Base-by-base conservation (phyloP, 2,797 vertebrate species). In the Galaxias olidus region DNA sequence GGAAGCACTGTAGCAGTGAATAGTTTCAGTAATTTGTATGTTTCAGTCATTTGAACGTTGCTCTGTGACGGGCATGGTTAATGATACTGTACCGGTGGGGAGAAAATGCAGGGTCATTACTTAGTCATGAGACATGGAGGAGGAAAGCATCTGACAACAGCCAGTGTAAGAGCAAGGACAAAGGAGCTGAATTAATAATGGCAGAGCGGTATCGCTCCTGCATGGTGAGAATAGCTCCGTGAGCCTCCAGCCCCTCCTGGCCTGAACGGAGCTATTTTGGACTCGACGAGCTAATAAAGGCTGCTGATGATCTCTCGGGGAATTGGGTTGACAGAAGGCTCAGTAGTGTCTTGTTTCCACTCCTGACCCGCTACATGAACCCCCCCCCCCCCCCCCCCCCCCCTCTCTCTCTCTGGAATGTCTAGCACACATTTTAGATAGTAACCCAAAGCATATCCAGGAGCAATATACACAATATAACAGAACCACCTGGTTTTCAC, bases 241-340 rank as follows among this genome's bases (percentile, higher is more conserved):
- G 8, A 8, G 42, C 52, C 42, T 63, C 51, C 60, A 63, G 63
- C 54, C 70, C 45, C 42, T 42, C 50, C 50, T 45, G 51, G 19
- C 51, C 62, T 55, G 50, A 64, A 54, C 41, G 65, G 55, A 30
- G 75, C 72, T 66, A 66, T 45, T 71, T 86, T 72, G 40, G 10
- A 4, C 46, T 48, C 9, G 3, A 66, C 61, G 63, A 60, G 69
- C 69, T 48, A 30, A 9, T 46, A 9, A 12, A 6, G 42, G 46
- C 47, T 47, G 14, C 11, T 19, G 48, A 49, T 10, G 59, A 11
- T 1, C 44, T n/a, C 57, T 8, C 13, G 19, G 18, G 57, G 57
- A 18, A 46, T 60, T 13, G 19, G 8, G 13, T 60, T 60, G 8
- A 14, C 19, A 40, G 14, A 42, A 13, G 12, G 12, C 11, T 40